Conservation (phyloP, 2,797 vertebrate genomes). For the Enteromius argenteus region DNA sequence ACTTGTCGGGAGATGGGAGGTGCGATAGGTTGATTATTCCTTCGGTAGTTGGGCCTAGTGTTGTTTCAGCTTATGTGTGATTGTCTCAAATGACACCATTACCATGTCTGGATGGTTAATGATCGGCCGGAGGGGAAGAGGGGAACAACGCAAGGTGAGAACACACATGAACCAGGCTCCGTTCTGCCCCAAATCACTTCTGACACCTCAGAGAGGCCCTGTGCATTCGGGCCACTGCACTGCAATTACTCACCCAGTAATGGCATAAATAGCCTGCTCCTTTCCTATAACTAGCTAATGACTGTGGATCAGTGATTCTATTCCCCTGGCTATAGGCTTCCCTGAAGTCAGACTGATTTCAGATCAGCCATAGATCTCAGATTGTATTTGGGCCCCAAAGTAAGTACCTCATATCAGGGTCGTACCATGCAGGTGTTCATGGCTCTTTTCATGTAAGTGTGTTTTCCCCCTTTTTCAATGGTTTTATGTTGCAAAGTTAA, state of each 20-base stretch:
- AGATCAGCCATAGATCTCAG: conserved; percentile 40
- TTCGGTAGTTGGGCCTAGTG: conserved; percentile 69
- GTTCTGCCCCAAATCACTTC: conserved; percentile 59
- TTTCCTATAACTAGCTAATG: conserved; percentile 66
- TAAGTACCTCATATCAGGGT: conserved; percentile 5
- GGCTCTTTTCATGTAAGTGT: neutral
- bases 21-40: conserved; percentile 67
- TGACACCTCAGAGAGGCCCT: conserved; percentile 77
- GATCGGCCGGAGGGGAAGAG: conserved; percentile 72
- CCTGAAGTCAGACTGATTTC: conserved; percentile 45
- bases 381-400: neutral
- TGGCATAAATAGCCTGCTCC: conserved; percentile 80
- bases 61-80: conserved; percentile 76
- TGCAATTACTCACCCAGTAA: conserved; percentile 78
- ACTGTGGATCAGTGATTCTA: conserved; percentile 40
- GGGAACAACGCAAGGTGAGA: conserved; percentile 80
- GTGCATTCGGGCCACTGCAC: conserved; percentile 77
- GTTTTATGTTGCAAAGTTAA: neutral
- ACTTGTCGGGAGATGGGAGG: conserved; percentile 49
- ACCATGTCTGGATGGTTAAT: conserved; percentile 83
- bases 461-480: neutral
- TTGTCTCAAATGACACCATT: conserved; percentile 83
- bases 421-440: conserved; percentile 9
- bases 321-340: conserved; percentile 21
- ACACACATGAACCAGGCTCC: conserved; percentile 81